Base-by-base conservation (phyloP, 1,140 invertebrate species). In the Goniozus legneri region DNA sequence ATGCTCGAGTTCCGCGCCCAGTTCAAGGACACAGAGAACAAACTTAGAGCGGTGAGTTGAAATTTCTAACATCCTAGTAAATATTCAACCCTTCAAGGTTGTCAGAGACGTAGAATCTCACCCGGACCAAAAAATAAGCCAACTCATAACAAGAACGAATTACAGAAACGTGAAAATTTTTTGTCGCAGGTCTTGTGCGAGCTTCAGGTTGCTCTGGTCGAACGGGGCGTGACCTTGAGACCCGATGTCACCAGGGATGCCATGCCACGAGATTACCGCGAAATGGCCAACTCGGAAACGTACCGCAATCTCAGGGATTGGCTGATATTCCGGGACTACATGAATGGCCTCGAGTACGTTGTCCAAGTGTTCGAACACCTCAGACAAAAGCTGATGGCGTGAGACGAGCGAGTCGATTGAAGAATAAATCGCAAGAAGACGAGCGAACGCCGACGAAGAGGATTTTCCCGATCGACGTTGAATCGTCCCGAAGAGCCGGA, bases 281-380 rank as follows among this genome's bases (percentile, higher is more conserved):
- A 68, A 12, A 62, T 80, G 47, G 56, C 62, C 10, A 57, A 65
- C 12, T 57, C 61, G 1, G 67, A 66, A 15, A 79, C 81, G 1
- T 59, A 60, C 10, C 65, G 80, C 12, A 76, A 79, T 44, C 52
- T 83, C 1, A 73, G 84, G 12, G 83, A 86, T 62, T 85, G 80
- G 77, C 30, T 86, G 20, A 85, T 87, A 47, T 79, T 83, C 54
- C 72, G 83, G 22, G 84, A 86, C 54, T 86, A 84, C 68, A 79
- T 85, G 69, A 82, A 81, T 54, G 75, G 77, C 0, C 67, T 85
- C 8, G 76, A 84, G 41, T 84, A 82, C 61, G 67, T 84, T 8
- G 63, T 76, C 6, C 64, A 83, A 44, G 72, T 81, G 21, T 83
- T 83, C 61, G 65, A 75, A 14, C 64, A 77, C 53, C 61, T 80